Evolutionary conservation across 2,113 vertebrate species (phyloP).

Genomic region (Leptobrachium ailaonicum): DNA sequence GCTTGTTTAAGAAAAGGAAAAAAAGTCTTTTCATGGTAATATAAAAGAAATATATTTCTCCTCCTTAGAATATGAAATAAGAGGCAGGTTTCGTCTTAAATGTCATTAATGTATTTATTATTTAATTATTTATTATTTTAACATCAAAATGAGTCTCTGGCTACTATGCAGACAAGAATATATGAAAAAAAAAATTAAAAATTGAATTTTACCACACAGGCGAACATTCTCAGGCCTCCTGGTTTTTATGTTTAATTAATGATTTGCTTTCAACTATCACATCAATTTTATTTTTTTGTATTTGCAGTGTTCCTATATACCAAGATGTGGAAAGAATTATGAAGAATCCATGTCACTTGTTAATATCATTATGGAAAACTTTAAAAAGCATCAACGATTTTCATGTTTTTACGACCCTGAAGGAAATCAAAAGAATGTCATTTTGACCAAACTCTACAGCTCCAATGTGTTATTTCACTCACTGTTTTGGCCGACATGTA

Average conservation of each 20-base stretch:
- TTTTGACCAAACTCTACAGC: constrained; percentile 86
- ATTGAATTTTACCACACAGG: no score
- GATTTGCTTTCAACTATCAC: not conserved
- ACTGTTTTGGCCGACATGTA: constrained; percentile 89
- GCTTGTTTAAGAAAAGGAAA: not conserved
- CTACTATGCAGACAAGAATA: no score
- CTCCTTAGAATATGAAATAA: not conserved
- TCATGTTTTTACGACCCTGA: constrained; percentile 82
- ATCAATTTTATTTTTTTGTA: constrained; percentile 23
- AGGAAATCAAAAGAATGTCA: constrained; percentile 77
- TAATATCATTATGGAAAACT: constrained; percentile 83
- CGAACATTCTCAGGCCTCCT: not conserved
- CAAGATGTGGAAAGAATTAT: constrained; percentile 86
- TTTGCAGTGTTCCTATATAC: constrained; percentile 87
- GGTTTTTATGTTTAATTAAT: not conserved
- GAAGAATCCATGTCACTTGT: constrained; percentile 75
- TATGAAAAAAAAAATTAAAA: no score
- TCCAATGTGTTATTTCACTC: constrained; percentile 82
- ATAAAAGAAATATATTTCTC: constrained; percentile 6
- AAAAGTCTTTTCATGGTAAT: not conserved
- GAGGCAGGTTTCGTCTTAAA: constrained; percentile 3
- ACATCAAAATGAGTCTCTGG: not conserved
- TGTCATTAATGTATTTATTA: constrained; percentile 9
- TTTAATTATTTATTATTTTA: constrained; percentile 9
- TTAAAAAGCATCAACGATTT: constrained; percentile 80